Base-by-base conservation (phyloP, 2,113 vertebrate genomes). In the Pica pica region DNA sequence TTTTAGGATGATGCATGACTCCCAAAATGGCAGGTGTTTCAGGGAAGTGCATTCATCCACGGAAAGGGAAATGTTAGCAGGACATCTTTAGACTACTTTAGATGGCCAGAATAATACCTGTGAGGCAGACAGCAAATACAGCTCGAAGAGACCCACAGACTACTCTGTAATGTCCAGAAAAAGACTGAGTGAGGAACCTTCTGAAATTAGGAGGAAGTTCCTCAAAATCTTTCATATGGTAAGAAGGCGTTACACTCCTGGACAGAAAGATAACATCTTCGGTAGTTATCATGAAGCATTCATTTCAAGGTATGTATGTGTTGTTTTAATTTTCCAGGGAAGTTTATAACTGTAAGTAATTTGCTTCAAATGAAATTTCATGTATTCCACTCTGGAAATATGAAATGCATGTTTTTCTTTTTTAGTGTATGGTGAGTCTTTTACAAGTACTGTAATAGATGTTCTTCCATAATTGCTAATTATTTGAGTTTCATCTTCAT, bases 401-500 rank as follows among this genome's bases (percentile, higher is more conserved):
- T 6, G 27, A 88, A 88, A 90, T 68, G 22, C 11, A 13, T 88
- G 37, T 20, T 88, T 88, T 85, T 92, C 24, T 59, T 42, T 55
- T 83, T 80, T 73, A 77, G 70, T n/a, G n/a, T 67, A 21, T 79
- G 24, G 39, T 73, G 63, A 79, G 27, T 82, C 70, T 92, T 86
- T 95, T 90, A 16, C 14, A 74, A 80, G 68, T 67, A 63, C 56
- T 71, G 13, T 55, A 92, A 68, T 74, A 75, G 79, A 49, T 75
- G 8, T 35, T 88, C 91, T 96, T 94, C 71, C 59, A 6, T 93
- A 68, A 94, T 93, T 93, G 76, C 50, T 91, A 63, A 93, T 95
- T 95, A 60, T 93, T 95, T 90, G 78, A 95, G 70, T 91, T 93
- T 84, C 67, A 79, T 91, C 67, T 93, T 95, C 79, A 68, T 89